A percentile compares a stretch with the other conserved stretches of the same genome.
These are phyloP conservation scores for Tetrao urogallus DNA, from an alignment of 2,113 vertebrate genomes.

Conservation along the genomic window DNA sequence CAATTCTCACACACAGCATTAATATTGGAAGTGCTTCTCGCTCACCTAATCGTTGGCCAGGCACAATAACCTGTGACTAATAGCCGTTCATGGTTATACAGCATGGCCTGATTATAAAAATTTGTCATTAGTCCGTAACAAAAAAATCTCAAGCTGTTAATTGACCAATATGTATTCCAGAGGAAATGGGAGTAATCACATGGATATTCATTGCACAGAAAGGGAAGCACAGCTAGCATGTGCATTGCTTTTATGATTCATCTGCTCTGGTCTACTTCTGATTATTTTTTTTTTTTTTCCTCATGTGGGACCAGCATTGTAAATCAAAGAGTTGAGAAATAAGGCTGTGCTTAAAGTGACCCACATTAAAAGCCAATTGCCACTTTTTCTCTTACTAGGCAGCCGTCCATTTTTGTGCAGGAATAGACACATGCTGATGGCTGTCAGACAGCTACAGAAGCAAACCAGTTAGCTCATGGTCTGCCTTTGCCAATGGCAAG, in stretches of 20 bases:
- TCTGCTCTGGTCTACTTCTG: conserved; percentile 15
- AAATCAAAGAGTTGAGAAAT: conserved; percentile 50
- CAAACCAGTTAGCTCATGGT: not conserved
- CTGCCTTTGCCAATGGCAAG: conserved; percentile 22
- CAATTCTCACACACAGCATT: conserved; percentile 7
- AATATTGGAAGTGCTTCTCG: not conserved
- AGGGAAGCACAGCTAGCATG: not conserved
- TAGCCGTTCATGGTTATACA: not conserved
- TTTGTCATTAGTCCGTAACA: not conserved
- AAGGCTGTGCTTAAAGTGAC: conserved; percentile 18
- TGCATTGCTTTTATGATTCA: conserved; percentile 21
- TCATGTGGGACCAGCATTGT: conserved; percentile 11
- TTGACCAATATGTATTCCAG: conserved; percentile 39
- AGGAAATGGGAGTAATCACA: not conserved
- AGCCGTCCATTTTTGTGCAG: not conserved
- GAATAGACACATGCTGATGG: not conserved
- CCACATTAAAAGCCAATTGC: conserved; percentile 30
- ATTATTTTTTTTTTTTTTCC: conserved; percentile 12
- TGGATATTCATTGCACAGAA: not conserved
- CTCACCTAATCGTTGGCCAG: conserved; percentile 10
- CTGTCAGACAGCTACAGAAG: not conserved
- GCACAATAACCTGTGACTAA: conserved; percentile 48
- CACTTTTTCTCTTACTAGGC: not conserved
- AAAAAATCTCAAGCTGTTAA: conserved; percentile 37
- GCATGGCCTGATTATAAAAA: not conserved